These are phyloP conservation scores for Eleutherodactylus coqui DNA, from an alignment of 2,797 vertebrate genomes.

Conservation along the genomic window DNA sequence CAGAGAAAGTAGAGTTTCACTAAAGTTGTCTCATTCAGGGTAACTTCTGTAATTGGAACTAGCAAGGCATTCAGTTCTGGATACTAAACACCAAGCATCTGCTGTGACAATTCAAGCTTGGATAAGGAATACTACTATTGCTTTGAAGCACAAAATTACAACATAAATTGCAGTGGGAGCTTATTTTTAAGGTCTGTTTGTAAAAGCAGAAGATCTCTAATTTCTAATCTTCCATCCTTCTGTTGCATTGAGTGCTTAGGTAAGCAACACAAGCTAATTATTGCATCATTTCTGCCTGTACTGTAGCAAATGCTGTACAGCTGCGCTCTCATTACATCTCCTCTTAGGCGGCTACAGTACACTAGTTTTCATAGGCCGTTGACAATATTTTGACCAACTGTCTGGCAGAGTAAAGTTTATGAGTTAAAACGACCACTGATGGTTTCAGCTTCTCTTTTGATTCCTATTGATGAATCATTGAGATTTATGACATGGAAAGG, in stretches of 20 bases:
- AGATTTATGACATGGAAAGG: conserved; percentile 6
- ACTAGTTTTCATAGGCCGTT: conserved; percentile 6
- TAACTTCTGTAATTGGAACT: background rate
- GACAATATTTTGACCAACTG: conserved; percentile 2
- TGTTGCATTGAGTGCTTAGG: conserved; percentile 67
- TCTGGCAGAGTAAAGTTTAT: background rate
- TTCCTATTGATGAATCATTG: conserved; percentile 29
- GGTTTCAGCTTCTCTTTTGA: conserved; percentile 11
- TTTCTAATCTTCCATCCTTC: conserved; percentile 62
- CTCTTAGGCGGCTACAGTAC: background rate
- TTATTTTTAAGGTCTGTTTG: conserved; percentile 53
- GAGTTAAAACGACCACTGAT: conserved; percentile 32
- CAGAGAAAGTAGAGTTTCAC: background rate
- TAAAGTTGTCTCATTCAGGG: background rate
- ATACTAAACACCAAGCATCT: conserved; percentile 53
- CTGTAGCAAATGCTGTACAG: conserved; percentile 8
- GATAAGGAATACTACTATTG: conserved; percentile 22
- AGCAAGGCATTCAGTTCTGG: conserved; percentile 1
- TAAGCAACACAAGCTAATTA: conserved; percentile 68
- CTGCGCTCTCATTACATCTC: background rate
- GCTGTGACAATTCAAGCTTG: background rate
- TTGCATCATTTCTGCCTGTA: conserved; percentile 63
- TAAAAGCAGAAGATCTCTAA: conserved; percentile 52
- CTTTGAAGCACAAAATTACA: conserved; percentile 57
- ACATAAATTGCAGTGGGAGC: conserved; percentile 60